Evolutionary conservation across 2,888 invertebrate genomes (phyloP).

Genomic region (Cataglyphis cursor): DNA sequence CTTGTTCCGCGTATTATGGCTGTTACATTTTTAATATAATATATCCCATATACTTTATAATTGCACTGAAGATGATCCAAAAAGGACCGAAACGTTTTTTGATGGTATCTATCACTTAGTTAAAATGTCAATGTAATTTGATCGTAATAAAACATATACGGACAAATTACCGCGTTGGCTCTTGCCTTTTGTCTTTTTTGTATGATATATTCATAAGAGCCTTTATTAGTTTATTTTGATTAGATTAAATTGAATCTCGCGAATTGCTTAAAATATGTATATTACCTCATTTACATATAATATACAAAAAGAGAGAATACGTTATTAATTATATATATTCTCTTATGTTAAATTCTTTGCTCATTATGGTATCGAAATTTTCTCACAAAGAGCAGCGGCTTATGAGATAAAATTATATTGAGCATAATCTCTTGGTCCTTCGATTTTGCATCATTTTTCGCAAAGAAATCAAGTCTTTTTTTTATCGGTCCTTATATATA

Average conservation of each 20-base stretch:
- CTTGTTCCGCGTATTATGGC: too few species aligned
- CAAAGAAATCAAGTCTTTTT: neutral
- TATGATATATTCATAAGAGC: too few species aligned
- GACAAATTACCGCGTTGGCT: too few species aligned
- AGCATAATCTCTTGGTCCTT: constrained; percentile 53
- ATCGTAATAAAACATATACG: too few species aligned
- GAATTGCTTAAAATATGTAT: neutral
- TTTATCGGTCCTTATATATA: neutral
- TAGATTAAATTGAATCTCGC: neutral
- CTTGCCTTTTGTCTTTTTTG: too few species aligned
- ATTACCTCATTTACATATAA: neutral
- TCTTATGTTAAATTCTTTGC: neutral
- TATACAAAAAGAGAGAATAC: constrained; percentile 7
- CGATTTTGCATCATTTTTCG: constrained; percentile 22
- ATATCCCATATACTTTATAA: too few species aligned
- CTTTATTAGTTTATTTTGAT: neutral
- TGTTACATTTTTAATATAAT: too few species aligned
- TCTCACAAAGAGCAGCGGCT: constrained; percentile 9
- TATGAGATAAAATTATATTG: constrained; percentile 33
- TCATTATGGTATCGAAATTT: constrained; percentile 1
- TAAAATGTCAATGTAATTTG: too few species aligned
- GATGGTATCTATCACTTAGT: too few species aligned
- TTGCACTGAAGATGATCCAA: too few species aligned
- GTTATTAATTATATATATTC: constrained; percentile 5
- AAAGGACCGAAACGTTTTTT: too few species aligned